These are phyloP conservation scores for Parapristionchus giblindavisi DNA, from an alignment of 2,888 invertebrate genomes.

Conservation along the genomic window DNA sequence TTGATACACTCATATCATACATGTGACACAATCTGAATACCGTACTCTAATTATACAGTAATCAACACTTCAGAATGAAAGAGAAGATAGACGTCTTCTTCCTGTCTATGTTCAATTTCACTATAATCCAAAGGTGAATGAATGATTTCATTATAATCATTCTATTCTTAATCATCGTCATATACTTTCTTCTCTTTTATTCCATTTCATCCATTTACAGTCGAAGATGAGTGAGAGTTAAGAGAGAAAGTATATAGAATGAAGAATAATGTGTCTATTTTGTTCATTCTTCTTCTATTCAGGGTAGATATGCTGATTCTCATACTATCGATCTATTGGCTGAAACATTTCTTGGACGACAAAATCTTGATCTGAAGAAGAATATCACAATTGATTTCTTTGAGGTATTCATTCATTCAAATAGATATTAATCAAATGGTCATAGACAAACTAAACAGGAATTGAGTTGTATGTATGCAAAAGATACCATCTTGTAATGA, in stretches of 20 bases:
- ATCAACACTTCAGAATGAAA: slow-evolving; percentile 53
- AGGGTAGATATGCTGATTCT: slow-evolving; percentile 53
- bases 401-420: slow-evolving; percentile 51
- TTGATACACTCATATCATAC: no score
- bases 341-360: slow-evolving; percentile 56
- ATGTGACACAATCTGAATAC: no score
- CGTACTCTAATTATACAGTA: not conserved
- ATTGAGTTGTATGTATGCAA: no score
- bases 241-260: slow-evolving; percentile 6
- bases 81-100: slow-evolving; percentile 57
- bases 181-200: not conserved
- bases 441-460: no score
- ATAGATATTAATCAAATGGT: no score
- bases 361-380: slow-evolving; percentile 67
- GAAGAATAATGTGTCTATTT: not conserved
- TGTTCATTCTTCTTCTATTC: not conserved
- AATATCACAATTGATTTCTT: slow-evolving; percentile 68
- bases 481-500: no score
- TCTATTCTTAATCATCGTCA: no score
- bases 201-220: not conserved
- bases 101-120: slow-evolving; percentile 62
- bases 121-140: slow-evolving; percentile 50
- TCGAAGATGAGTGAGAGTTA: not conserved
- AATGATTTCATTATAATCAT: not conserved
- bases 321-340: slow-evolving; percentile 57